phyloP scores from a whole-genome alignment of 1,140 invertebrate species.

The Pteromalus puparum region DNA sequence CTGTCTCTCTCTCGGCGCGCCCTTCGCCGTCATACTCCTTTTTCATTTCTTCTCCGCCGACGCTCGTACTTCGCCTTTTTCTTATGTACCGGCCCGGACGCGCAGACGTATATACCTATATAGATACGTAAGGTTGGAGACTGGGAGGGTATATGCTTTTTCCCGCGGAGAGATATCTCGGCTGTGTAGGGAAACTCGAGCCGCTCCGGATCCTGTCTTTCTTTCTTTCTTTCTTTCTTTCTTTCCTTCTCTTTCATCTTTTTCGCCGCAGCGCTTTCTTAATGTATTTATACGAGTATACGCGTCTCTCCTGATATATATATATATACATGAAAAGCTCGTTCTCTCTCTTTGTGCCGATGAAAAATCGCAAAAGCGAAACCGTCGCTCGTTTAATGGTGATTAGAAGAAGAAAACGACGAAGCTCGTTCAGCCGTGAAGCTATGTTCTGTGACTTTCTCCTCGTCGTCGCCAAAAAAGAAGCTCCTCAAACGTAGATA shows the following conservation, averaged over 20 bases:
- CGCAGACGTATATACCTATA: not conserved
- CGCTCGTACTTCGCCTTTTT: constrained; percentile 23
- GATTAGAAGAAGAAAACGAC: not conserved
- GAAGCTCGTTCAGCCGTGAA: not conserved
- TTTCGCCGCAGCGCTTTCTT: constrained; percentile 8
- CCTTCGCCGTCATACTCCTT: constrained; percentile 6
- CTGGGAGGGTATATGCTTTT: constrained; percentile 4
- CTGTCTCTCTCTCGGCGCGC: not conserved
- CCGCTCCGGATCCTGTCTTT: not conserved
- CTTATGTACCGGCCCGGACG: not conserved
- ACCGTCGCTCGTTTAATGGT: not conserved
- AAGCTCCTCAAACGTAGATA: constrained; percentile 11
- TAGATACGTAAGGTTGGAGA: not conserved
- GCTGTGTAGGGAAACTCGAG: constrained; percentile 35
- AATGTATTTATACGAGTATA: constrained; percentile 7
- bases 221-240: constrained; percentile 20
- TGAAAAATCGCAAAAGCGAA: not conserved
- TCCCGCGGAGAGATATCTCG: not conserved
- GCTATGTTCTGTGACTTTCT: not conserved
- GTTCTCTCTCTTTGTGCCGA: not conserved
- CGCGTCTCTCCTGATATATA: too few relatives aligned
- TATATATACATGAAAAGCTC: not conserved
- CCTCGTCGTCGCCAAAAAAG: not conserved
- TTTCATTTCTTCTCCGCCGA: constrained; percentile 27
- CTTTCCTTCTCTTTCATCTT: constrained; percentile 4